Base-by-base conservation (phyloP, 23 tunicate species). In the Styela plicata region DNA sequence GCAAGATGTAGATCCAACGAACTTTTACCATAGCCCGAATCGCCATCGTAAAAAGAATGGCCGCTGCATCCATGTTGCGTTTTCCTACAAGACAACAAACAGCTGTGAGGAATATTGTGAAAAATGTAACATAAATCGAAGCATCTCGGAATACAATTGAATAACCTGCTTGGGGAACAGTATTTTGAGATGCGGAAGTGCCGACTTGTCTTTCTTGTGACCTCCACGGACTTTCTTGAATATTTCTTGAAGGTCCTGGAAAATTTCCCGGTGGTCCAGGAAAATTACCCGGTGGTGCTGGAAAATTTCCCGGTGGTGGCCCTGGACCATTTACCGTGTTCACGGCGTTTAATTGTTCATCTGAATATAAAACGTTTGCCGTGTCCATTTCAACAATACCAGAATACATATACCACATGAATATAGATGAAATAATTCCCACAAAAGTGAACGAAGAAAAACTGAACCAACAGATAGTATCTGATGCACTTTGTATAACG, bases 361-460 rank as follows among this genome's bases (percentile, higher is more conserved):
- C 84, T 7, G 83, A 69, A 68, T 64, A 83, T 3, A 83, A 16
- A n/a, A 34, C 36, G 19, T 83, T 31, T 5, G 90, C 89, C 18
- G 80, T 31, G 64, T 86, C 87, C 10, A 27, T 68, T 1, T 53
- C 68, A 36, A 64, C 78, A 34, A 91, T 83, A 24, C 69, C 66
- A 21, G 86, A 74, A 64, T 83, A 87, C 52, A 91, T 34, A 80
- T 87, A 87, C 97, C 97, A 91, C 91, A 91, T 83, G 69, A 65
- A 87, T 21, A 63, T 52, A 34, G 83, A 79, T 2, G 97, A 78
- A 31, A 79, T 63, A 24, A 69, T 61, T 1, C 97, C 97, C 21
- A 84, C 71, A 37, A 91, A 10, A 44, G 80, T 80, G 67, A 91
- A 91, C 19, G 89, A 35, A 7, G 86, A 78, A 70, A 87, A 91